Percentiles rank a stretch among this genome's conserved stretches.
Evolutionary conservation across 2,113 vertebrate genomes (phyloP).

Genomic region (Melierax canorus): DNA sequence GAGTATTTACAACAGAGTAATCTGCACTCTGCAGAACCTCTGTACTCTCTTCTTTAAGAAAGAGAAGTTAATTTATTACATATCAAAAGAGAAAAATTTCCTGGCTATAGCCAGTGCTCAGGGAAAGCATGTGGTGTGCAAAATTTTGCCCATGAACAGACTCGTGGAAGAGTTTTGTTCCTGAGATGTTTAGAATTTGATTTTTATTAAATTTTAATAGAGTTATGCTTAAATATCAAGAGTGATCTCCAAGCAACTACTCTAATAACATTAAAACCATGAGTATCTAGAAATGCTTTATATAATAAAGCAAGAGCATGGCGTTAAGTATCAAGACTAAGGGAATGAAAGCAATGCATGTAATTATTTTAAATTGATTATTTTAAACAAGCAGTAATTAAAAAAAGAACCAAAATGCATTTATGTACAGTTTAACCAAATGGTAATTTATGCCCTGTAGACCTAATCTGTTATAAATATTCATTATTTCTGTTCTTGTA

Average conservation of each 20-base stretch:
- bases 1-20: neutral
- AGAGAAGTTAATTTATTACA: neutral
- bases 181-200: neutral
- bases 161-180: neutral
- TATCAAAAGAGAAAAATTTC: neutral
- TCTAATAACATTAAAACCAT: neutral
- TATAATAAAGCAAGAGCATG: neutral
- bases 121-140: neutral
- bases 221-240: neutral
- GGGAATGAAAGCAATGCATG: neutral
- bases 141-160: neutral
- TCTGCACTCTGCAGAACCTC: neutral
- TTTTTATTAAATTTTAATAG: neutral
- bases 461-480: neutral
- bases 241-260: neutral
- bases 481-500: neutral
- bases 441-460: neutral
- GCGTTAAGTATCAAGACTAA: neutral
- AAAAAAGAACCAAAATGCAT: neutral
- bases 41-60: neutral
- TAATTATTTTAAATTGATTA: neutral
- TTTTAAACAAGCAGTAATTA: neutral
- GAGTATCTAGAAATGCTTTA: neutral
- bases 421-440: neutral
- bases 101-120: neutral